Conservation (phyloP, 2,113 vertebrate genomes). For the Tautogolabrus adspersus region DNA sequence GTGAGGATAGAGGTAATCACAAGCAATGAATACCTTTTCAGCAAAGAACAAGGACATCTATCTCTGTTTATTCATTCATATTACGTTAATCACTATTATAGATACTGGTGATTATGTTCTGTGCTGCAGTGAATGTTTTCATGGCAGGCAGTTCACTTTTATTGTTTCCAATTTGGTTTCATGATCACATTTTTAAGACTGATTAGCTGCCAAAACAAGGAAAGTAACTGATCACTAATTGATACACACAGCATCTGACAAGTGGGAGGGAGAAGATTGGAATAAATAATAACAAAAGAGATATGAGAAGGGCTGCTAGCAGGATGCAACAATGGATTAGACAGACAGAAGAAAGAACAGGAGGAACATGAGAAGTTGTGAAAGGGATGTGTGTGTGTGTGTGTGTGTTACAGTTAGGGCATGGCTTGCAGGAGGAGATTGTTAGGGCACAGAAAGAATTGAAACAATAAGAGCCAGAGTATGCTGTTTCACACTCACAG, state of each 20-base stretch:
- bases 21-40: not conserved
- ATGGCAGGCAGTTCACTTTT: not conserved
- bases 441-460: slow-evolving; percentile 5
- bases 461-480: slow-evolving; percentile 19
- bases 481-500: slow-evolving; percentile 43
- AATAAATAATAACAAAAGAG: not conserved
- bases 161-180: not conserved
- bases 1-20: not conserved
- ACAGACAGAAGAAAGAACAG: not conserved
- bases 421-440: not conserved
- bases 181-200: not conserved
- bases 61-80: not conserved
- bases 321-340: not conserved
- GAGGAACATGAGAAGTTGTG: not conserved
- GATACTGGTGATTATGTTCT: not conserved
- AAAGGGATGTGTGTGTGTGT: not conserved
- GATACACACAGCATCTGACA: slow-evolving; percentile 5
- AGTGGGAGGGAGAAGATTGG: slow-evolving; percentile 24
- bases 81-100: not conserved
- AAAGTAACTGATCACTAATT: not conserved
- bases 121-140: not conserved
- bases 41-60: not conserved
- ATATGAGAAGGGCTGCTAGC: not conserved
- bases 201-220: not conserved
- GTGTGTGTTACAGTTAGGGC: not conserved